phyloP scores from a whole-genome alignment of 1,140 invertebrate species.

The Macrosteles quadrilineatus region DNA sequence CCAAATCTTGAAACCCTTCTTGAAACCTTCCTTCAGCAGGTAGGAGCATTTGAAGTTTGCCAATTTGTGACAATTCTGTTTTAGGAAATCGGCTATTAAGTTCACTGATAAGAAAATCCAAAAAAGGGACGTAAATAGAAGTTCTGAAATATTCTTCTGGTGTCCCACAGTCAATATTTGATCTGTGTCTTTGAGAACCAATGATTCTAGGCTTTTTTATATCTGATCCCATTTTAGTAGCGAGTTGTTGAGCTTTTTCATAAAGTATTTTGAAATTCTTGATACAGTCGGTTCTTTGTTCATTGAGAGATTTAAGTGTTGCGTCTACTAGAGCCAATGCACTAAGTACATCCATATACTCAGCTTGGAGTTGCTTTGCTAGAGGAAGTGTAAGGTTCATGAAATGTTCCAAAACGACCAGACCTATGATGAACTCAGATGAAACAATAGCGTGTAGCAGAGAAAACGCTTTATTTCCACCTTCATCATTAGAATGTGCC shows the following conservation, averaged over 20 bases:
- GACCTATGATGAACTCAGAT: background rate
- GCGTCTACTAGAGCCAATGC: background rate
- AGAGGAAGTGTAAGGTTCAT: background rate
- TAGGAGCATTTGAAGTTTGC: background rate
- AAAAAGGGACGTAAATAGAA: conserved; percentile 12
- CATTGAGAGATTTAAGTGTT: background rate
- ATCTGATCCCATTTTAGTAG: background rate
- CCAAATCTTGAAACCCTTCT: background rate
- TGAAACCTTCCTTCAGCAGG: background rate
- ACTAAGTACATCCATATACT: conserved; percentile 3
- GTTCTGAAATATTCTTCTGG: background rate
- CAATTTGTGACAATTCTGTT: background rate
- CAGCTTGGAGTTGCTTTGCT: background rate
- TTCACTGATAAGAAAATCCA: conserved; percentile 15
- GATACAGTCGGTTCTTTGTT: background rate
- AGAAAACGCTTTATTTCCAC: background rate
- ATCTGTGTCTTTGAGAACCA: background rate
- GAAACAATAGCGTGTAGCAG: background rate
- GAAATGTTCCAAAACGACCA: background rate
- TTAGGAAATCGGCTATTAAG: background rate
- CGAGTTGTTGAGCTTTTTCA: background rate
- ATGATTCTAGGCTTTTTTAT: background rate
- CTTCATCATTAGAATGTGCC: background rate
- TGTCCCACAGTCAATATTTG: background rate
- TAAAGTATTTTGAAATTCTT: background rate